Conservation (phyloP, 2,888 invertebrate genomes). For the Acanthoscelides obtectus region DNA sequence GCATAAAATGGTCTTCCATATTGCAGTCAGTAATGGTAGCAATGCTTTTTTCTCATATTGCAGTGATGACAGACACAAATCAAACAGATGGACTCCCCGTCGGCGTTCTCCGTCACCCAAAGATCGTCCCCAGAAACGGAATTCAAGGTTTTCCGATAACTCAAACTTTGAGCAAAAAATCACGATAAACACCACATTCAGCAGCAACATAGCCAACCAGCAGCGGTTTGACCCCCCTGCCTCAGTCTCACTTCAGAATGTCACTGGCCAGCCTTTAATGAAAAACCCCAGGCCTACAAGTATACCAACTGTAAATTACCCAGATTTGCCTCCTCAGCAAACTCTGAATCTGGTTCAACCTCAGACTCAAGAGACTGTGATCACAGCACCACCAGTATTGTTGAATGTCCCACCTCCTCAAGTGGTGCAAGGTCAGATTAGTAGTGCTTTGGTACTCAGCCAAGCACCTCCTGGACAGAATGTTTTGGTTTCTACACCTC, state of each 20-base stretch:
- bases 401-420: slow-evolving; percentile 45
- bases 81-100: slow-evolving; percentile 34
- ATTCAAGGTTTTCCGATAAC: slow-evolving; percentile 41
- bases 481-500: slow-evolving; percentile 32
- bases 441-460: slow-evolving; percentile 19
- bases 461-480: slow-evolving; percentile 23
- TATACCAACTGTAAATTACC: background rate
- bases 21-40: no score
- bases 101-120: slow-evolving; percentile 37
- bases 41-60: slow-evolving; percentile 24
- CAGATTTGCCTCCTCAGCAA: background rate
- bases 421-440: slow-evolving; percentile 32
- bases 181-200: slow-evolving; percentile 40
- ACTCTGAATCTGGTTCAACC: slow-evolving; percentile 14
- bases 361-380: slow-evolving; percentile 28
- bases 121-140: slow-evolving; percentile 30
- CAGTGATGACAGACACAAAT: slow-evolving; percentile 37
- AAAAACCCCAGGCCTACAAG: slow-evolving; percentile 13
- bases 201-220: slow-evolving; percentile 22
- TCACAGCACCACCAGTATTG: slow-evolving; percentile 41
- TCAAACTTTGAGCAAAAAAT: slow-evolving; percentile 40
- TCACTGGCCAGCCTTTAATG: slow-evolving; percentile 40
- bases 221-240: slow-evolving; percentile 12
- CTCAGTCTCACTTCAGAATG: slow-evolving; percentile 31
- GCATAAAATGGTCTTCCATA: no score